Evolutionary conservation across 2,113 vertebrate species (phyloP).

Genomic region (Asarcornis scutulata): DNA sequence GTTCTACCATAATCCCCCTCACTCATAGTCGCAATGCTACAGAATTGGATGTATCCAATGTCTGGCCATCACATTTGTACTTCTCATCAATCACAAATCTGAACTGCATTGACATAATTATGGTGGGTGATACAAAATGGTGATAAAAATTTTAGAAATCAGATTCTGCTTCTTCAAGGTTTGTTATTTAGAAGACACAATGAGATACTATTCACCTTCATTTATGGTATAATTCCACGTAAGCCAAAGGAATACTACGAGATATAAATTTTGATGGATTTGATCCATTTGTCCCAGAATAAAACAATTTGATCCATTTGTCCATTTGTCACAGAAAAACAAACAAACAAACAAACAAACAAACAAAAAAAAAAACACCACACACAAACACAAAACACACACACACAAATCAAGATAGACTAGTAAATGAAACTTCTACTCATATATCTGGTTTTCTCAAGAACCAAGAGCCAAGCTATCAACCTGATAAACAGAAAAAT

Average conservation of each 20-base stretch:
- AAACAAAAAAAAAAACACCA: too few species aligned
- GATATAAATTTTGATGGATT: background rate
- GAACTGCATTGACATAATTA: background rate
- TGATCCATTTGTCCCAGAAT: background rate
- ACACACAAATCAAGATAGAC: background rate
- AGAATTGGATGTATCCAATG: background rate
- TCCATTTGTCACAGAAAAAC: background rate
- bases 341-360: too few species aligned
- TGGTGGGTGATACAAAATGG: background rate
- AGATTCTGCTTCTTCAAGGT: background rate
- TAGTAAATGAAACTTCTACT: background rate
- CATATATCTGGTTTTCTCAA: background rate
- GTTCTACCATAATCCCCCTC: background rate
- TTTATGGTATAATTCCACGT: background rate
- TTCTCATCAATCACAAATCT: background rate
- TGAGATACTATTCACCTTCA: background rate
- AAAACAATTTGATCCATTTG: background rate
- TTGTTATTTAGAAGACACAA: background rate
- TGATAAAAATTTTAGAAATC: background rate
- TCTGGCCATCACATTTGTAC: background rate
- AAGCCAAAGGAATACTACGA: background rate
- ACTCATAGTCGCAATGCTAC: background rate
- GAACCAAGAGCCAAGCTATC: background rate
- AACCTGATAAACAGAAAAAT: background rate
- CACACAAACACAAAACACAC: too few species aligned